phyloP scores from a whole-genome alignment of 2,888 invertebrate genomes.

The Galerucella pusilla region DNA sequence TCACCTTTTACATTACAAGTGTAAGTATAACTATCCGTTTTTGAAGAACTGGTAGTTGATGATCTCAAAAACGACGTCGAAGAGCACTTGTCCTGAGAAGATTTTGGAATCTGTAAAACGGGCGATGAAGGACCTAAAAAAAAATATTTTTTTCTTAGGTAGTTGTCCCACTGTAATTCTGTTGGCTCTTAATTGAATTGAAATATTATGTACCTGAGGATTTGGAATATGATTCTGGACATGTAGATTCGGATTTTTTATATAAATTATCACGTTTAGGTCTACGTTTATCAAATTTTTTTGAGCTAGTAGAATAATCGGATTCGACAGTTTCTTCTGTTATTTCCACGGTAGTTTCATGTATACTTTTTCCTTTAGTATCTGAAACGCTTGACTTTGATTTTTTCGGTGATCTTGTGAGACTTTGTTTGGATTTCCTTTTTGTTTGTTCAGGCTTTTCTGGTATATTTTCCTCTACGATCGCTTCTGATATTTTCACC shows the following conservation, averaged over 20 bases:
- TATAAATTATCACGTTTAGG: not conserved
- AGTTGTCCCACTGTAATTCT: too few species aligned
- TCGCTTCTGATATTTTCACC: not conserved
- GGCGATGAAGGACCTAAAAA: conserved; percentile 1
- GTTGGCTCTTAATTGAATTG: too few species aligned
- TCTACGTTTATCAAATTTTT: not conserved
- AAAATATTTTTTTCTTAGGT: too few species aligned
- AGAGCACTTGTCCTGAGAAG: not conserved
- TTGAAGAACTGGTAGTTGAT: conserved; percentile 18
- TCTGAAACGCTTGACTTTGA: not conserved
- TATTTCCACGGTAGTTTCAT: not conserved
- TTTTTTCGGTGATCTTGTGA: not conserved
- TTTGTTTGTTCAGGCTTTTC: not conserved
- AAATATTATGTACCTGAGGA: too few species aligned
- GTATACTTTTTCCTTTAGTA: not conserved
- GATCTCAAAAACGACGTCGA: conserved; percentile 12
- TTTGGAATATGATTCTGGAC: too few species aligned
- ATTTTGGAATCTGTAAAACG: conserved; percentile 2
- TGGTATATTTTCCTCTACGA: not conserved
- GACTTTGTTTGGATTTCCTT: not conserved
- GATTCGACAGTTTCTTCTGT: conserved; percentile 1
- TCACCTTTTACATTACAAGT: conserved; percentile 14
- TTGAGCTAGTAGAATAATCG: not conserved
- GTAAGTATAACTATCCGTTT: conserved; percentile 20
- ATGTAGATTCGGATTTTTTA: not conserved